phyloP scores from a whole-genome alignment of 2,888 invertebrate genomes.

The Alsophila aescularia region DNA sequence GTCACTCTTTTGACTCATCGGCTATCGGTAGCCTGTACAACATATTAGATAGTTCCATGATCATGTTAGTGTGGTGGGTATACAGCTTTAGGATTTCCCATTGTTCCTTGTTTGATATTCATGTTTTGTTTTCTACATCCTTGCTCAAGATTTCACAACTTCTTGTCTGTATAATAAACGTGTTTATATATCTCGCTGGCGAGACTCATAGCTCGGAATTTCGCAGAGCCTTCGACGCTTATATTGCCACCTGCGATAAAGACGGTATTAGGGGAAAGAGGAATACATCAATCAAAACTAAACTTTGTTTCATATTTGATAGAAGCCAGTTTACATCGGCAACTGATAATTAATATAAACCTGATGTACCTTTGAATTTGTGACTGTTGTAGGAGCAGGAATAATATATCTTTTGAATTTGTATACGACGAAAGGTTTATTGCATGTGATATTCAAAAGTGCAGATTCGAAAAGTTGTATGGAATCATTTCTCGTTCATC shows the following conservation, averaged over 20 bases:
- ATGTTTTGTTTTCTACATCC: conserved; percentile 35
- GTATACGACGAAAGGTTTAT: conserved; percentile 22
- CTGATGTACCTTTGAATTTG: conserved; percentile 52
- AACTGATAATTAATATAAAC: conserved; percentile 51
- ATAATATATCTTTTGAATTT: conserved; percentile 44
- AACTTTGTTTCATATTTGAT: conserved; percentile 27
- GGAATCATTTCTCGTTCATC: not conserved
- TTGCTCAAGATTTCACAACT: conserved; percentile 40
- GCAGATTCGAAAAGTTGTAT: not conserved
- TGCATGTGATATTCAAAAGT: conserved; percentile 19
- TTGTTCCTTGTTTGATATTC: conserved; percentile 37
- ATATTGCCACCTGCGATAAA: conserved; percentile 67
- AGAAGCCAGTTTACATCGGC: conserved; percentile 40
- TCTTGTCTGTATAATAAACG: conserved; percentile 54
- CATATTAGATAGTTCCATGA: no score
- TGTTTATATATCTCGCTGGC: conserved; percentile 41
- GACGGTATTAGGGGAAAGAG: conserved; percentile 49
- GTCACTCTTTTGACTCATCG: no score
- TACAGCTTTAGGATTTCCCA: no score
- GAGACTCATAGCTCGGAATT: conserved; percentile 54
- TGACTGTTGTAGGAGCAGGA: conserved; percentile 57
- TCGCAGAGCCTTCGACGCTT: conserved; percentile 57
- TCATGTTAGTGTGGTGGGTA: not conserved
- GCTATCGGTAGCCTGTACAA: no score
- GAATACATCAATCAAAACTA: conserved; percentile 36